Conservation (phyloP, 2,797 vertebrate species). For the Schizothorax lantsangensis region DNA sequence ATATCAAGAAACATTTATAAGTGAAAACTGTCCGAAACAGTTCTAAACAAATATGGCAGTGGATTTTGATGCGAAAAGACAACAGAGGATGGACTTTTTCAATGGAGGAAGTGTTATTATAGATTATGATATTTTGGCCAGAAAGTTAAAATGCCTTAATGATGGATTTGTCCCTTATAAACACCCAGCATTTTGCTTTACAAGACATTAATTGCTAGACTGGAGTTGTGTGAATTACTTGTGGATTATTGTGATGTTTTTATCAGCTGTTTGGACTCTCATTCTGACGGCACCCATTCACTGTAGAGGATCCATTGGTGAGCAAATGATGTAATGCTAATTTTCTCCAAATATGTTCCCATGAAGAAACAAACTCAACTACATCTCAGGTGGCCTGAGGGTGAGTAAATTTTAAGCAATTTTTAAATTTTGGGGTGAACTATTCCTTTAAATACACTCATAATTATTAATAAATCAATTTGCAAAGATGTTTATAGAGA, state of each 20-base stretch:
- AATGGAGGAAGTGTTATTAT: background rate
- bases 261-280: background rate
- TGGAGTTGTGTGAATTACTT: background rate
- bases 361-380: background rate
- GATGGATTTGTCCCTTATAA: background rate
- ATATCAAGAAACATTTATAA: background rate
- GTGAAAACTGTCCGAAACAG: background rate
- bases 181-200: background rate
- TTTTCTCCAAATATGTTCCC: background rate
- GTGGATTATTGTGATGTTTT: background rate
- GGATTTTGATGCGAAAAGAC: background rate
- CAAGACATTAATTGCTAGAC: background rate
- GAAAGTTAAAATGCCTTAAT: background rate
- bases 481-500: background rate
- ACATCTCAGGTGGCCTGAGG: background rate
- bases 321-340: background rate
- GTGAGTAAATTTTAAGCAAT: too few relatives aligned
- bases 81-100: background rate
- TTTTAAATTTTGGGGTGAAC: too few relatives aligned
- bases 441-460: slow-evolving; percentile 51
- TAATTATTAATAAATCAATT: slow-evolving; percentile 38
- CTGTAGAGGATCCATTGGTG: background rate
- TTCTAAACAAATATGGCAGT: background rate
- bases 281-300: background rate
- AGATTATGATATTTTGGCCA: background rate